Evolutionary conservation across 1,140 invertebrate species (phyloP).

Genomic region (Drosophila pseudoobscura): DNA sequence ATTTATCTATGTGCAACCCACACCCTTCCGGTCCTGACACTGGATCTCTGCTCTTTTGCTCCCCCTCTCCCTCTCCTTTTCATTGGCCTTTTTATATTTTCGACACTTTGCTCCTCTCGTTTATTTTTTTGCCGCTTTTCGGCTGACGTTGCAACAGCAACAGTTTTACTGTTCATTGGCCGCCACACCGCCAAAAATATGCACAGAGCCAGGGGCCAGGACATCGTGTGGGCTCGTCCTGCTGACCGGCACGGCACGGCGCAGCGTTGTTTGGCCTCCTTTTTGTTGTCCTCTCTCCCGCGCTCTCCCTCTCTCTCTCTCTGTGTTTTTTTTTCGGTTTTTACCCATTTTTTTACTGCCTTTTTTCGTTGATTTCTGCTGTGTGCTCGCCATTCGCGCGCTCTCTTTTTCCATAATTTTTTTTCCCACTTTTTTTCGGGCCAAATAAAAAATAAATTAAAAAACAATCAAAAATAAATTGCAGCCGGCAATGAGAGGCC

Average conservation of each 20-base stretch:
- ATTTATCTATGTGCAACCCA: too few relatives aligned
- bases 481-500: constrained; percentile 32
- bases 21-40: too few relatives aligned
- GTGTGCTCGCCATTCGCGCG: constrained; percentile 51
- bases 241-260: constrained; percentile 47
- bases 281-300: constrained; percentile 46
- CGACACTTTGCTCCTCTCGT: constrained; percentile 48
- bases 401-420: constrained; percentile 57
- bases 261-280: constrained; percentile 61
- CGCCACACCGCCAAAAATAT: constrained; percentile 64
- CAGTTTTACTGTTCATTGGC: constrained; percentile 78
- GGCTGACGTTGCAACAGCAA: constrained; percentile 64
- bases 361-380: constrained; percentile 65
- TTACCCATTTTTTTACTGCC: constrained; percentile 34
- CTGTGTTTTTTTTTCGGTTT: constrained; percentile 33
- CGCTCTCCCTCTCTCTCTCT: constrained; percentile 2
- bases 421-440: constrained; percentile 52
- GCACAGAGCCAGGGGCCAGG: constrained; percentile 17
- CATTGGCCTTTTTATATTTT: constrained; percentile 64
- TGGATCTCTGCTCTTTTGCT: constrained; percentile 17
- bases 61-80: constrained; percentile 7
- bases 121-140: constrained; percentile 42
- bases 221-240: constrained; percentile 47
- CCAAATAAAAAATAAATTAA: constrained; percentile 78
- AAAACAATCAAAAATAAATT: constrained; percentile 80